These are phyloP conservation scores for Galeopsomyia nigrocyanea DNA, from an alignment of 2,888 invertebrate species.

Conservation along the genomic window DNA sequence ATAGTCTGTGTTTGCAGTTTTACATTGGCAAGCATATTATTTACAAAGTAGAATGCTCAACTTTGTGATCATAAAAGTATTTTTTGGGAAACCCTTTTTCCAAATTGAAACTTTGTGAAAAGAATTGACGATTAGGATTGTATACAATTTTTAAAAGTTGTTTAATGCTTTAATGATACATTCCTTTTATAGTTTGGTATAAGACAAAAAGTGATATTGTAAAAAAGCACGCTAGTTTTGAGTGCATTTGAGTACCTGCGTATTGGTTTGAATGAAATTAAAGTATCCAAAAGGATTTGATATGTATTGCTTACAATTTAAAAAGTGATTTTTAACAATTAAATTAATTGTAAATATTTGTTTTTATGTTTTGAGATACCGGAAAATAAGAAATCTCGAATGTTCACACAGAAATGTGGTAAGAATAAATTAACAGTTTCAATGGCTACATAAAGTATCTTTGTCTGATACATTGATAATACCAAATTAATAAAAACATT, in stretches of 20 bases:
- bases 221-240: slow-evolving; percentile 48
- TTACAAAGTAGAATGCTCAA: slow-evolving; percentile 44
- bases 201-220: slow-evolving; percentile 12
- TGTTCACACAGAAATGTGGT: too few species aligned
- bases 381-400: too few species aligned
- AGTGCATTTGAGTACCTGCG: slow-evolving; percentile 52
- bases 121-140: neutral
- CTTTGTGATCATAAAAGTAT: slow-evolving; percentile 9
- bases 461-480: too few species aligned
- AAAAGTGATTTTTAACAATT: slow-evolving; percentile 3
- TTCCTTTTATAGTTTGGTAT: slow-evolving; percentile 10
- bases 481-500: too few species aligned
- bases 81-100: slow-evolving; percentile 12
- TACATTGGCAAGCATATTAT: slow-evolving; percentile 65
- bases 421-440: too few species aligned
- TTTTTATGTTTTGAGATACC: neutral
- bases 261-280: slow-evolving; percentile 41
- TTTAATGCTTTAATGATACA: slow-evolving; percentile 9
- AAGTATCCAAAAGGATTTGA: slow-evolving; percentile 19
- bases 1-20: slow-evolving; percentile 73
- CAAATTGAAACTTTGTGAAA: neutral
- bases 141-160: neutral
- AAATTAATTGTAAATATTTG: neutral
- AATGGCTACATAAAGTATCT: too few species aligned
- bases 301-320: neutral